Base-by-base conservation (phyloP, 1,140 invertebrate species). In the Portunus trituberculatus region DNA sequence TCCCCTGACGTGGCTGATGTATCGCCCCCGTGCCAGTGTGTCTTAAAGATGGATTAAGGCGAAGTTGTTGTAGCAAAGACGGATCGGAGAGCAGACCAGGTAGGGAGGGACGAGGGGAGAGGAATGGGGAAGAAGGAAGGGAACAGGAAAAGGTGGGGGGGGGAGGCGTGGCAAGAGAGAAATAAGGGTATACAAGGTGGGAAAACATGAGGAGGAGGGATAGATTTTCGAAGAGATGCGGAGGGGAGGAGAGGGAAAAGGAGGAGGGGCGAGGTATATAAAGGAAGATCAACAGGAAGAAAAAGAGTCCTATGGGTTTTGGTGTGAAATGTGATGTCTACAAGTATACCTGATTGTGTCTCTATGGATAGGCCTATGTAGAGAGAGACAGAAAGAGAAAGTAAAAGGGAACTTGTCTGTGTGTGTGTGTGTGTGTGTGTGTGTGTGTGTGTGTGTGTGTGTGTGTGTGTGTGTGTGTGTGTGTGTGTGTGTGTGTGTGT, bases 41-140 rank as follows among this genome's bases (percentile, higher is more conserved):
- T 76, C 67, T n/a, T 76, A 76, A 76, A 76, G 67, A 76, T 76
- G 67, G 67, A 76, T 76, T 76, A 76, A 76, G 67, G 67, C n/a
- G 67, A 76, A 76, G 67, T 76, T 76, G 67, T 76, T 76, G 67
- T 76, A 76, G 12, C 67, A 76, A 76, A 76, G 67, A 76, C 67
- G 67, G 67, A 76, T 76, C 67, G 67, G 67, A 76, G 67, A 88
- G 45, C 86, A 28, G 45, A 7, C 86, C 86, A 88, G 86, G 86
- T 88, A 88, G 86, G 28, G 45, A 88, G 31, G 45, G 86, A 88
- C 14, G 31, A 3, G 7, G 86, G 86, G 32, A 32, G 31, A 32
- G 86, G 45, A 46, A 28, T 4, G 12, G 86, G 86, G 29, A 32
- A 46, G 4, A 29, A 31, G 25, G 86, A 46, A 32, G 25, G 31